phyloP scores from a whole-genome alignment of 2,797 vertebrate species.

The Spinus pinus region DNA sequence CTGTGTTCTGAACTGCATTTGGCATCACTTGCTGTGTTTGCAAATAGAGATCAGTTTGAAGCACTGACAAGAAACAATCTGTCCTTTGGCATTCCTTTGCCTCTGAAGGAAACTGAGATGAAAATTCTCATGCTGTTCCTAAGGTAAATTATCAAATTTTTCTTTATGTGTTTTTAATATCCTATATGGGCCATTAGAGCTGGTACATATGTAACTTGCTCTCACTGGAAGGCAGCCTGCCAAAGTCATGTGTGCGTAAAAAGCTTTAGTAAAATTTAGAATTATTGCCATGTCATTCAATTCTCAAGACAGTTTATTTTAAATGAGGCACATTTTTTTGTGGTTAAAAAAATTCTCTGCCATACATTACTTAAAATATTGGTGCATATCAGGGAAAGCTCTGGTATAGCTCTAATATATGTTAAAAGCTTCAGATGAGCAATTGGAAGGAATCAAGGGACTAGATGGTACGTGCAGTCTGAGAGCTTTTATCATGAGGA shows the following conservation, averaged over 20 bases:
- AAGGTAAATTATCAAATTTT: neutral
- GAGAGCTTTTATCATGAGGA: neutral
- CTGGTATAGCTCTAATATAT: neutral
- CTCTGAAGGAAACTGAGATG: neutral
- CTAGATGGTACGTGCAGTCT: accelerated
- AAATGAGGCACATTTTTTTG: neutral
- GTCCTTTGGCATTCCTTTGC: neutral
- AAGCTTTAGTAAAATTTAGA: neutral
- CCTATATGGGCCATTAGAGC: neutral
- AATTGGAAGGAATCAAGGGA: neutral
- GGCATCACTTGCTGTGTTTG: constrained; percentile 33
- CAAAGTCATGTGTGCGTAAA: neutral
- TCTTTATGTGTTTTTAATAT: neutral
- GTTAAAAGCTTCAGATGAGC: neutral
- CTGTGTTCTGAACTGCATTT: neutral
- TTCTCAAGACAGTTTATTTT: neutral
- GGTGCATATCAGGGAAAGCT: neutral
- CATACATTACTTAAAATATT: neutral
- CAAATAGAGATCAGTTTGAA: constrained; percentile 51
- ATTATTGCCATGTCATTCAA: neutral
- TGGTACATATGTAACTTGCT: neutral
- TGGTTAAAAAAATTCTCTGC: neutral
- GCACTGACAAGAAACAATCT: constrained; percentile 11
- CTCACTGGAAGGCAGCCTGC: neutral
- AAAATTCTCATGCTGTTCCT: neutral